phyloP scores from a whole-genome alignment of 2,888 invertebrate genomes.

The Acanthopleura granulata region DNA sequence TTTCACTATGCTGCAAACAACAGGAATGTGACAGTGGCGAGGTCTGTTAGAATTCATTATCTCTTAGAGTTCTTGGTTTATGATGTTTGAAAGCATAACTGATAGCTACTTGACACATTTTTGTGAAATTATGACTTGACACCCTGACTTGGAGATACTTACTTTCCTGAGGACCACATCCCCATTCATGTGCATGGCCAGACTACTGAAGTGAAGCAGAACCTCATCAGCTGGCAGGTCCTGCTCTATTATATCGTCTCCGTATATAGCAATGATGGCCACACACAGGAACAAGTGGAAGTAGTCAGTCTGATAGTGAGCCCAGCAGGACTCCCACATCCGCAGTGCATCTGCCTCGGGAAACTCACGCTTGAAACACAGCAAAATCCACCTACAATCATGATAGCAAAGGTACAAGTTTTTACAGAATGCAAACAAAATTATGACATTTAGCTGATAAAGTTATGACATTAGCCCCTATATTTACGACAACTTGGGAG shows the following conservation, averaged over 20 bases:
- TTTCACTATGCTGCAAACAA: too few species aligned
- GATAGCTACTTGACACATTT: neutral
- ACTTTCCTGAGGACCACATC: slow-evolving; percentile 87
- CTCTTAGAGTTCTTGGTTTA: neutral
- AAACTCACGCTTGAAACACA: slow-evolving; percentile 91
- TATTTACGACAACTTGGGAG: too few species aligned
- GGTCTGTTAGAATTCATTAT: neutral
- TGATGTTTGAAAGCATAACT: neutral
- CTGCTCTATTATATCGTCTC: slow-evolving; percentile 88
- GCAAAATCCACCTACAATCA: slow-evolving; percentile 81
- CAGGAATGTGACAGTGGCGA: neutral
- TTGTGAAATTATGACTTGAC: neutral
- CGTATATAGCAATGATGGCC: slow-evolving; percentile 91
- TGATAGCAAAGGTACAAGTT: too few species aligned
- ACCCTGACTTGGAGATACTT: slow-evolving; percentile 17
- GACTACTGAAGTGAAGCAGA: slow-evolving; percentile 92
- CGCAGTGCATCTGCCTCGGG: slow-evolving; percentile 87
- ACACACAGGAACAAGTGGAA: slow-evolving; percentile 95
- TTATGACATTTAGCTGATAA: too few species aligned
- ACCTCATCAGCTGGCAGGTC: slow-evolving; percentile 94
- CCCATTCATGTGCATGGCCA: slow-evolving; percentile 98
- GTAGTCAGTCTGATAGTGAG: slow-evolving; percentile 94
- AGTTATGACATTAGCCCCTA: too few species aligned
- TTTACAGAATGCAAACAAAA: too few species aligned
- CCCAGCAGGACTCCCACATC: slow-evolving; percentile 99